Conservation (phyloP, 1,140 invertebrate species). For the Papilio polyxenes region DNA sequence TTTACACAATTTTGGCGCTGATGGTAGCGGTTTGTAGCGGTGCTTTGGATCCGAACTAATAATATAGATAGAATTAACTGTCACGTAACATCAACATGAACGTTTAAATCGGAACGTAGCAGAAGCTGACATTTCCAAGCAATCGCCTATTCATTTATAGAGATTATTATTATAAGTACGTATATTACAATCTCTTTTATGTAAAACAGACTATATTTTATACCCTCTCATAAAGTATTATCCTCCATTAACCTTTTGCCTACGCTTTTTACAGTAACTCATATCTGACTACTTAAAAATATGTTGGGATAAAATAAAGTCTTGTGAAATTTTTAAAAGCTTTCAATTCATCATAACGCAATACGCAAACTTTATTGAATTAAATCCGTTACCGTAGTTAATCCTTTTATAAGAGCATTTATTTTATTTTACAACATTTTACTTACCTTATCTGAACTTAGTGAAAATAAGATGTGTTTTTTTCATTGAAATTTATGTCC, state of each 20-base stretch:
- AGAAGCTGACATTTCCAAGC: no score
- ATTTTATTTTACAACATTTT: conserved; percentile 12
- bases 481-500: neutral
- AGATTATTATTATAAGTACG: no score
- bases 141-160: no score
- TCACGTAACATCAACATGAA: no score
- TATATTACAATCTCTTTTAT: no score
- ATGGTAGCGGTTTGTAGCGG: no score
- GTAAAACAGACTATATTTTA: no score
- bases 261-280: neutral
- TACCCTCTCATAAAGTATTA: neutral
- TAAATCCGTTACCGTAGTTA: conserved; percentile 19
- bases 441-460: neutral
- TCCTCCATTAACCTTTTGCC: neutral
- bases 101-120: no score
- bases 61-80: no score
- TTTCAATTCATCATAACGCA: neutral
- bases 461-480: neutral
- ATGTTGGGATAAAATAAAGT: neutral
- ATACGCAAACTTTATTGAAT: neutral
- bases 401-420: conserved; percentile 15
- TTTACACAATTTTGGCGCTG: no score
- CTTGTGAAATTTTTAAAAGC: conserved; percentile 2
- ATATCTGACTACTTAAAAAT: neutral
- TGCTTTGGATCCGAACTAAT: no score